Evolutionary conservation across 2,113 vertebrate species (phyloP).

Genomic region (Isichthys henryi): DNA sequence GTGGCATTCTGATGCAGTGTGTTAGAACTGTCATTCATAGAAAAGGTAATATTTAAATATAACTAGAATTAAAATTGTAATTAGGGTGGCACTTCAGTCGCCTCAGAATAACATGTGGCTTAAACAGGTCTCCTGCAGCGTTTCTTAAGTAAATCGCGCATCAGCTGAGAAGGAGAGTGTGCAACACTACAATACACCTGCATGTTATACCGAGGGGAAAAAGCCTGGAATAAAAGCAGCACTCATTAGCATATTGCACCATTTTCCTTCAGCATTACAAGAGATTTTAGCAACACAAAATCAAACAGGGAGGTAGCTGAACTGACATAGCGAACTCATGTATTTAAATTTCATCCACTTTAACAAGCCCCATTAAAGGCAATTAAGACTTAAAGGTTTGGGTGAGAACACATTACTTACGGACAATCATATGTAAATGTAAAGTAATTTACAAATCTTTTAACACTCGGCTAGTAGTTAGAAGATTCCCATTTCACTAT

Average conservation of each 20-base stretch:
- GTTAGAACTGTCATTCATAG: background rate
- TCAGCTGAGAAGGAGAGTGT: background rate
- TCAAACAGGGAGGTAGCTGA: background rate
- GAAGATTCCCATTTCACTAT: background rate
- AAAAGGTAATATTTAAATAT: background rate
- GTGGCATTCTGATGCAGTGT: background rate
- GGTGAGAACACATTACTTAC: background rate
- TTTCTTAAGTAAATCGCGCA: background rate
- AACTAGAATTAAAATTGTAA: background rate
- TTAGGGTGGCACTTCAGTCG: background rate
- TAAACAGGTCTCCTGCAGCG: background rate
- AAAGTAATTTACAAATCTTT: background rate
- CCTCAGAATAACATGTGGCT: background rate
- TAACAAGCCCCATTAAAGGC: background rate
- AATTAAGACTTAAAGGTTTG: background rate
- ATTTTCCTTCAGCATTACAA: background rate
- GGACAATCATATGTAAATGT: background rate
- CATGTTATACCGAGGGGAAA: background rate
- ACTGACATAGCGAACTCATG: background rate
- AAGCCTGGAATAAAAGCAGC: background rate
- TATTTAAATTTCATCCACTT: background rate
- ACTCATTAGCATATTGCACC: background rate
- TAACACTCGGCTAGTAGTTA: background rate
- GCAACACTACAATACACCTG: background rate
- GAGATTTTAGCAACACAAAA: background rate